Base-by-base conservation (phyloP, 1,140 invertebrate genomes). In the Drosophila seguyi region DNA sequence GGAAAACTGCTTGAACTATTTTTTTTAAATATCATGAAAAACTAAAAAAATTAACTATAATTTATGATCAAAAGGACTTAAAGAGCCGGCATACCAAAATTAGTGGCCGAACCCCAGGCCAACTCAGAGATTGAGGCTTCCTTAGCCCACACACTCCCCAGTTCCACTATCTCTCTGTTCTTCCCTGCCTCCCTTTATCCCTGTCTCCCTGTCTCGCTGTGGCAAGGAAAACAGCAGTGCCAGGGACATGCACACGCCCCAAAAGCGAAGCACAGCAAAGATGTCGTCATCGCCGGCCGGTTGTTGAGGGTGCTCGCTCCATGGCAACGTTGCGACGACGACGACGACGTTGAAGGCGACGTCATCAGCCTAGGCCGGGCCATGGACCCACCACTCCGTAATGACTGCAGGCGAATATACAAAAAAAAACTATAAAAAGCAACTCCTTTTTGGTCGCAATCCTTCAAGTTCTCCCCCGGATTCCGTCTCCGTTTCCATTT, bases 231-330 rank as follows among this genome's bases (percentile, higher is more conserved):
- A 59, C 45, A 75, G 31, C 45, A 53, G 59, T 41, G 48, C 11
- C 48, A 45, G 45, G 58, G 39, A 78, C 77, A 68, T 56, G 65
- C 72, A 83, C 62, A 80, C 81, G 71, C 83, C 80, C 84, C 47
- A 50, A 47, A 52, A 18, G 34, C 11, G 22, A 36, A 20, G 27
- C 75, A 71, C 73, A 42, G 45, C 45, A 83, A 84, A 87, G 80
- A 87, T 87, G 84, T 87, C 84, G 84, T 87, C 84, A 87, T 88
- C 84, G 59, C 59, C 59, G 59, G 59, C 31, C 34, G 41, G 18
- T 44, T 61, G 18, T 44, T 61, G 59, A 56, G 38, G 48, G 58
- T 31, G 41, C 61, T 41, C 38, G 84, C 80, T 72, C 72, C 85
- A 84, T 84, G 84, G 77, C 76, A 87, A 88, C 80, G 72, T 31